Evolutionary conservation across 2,888 invertebrate genomes (phyloP), one percentile per base, ranked within the genome.

Genomic region (Drosophila meridionalis): DNA sequence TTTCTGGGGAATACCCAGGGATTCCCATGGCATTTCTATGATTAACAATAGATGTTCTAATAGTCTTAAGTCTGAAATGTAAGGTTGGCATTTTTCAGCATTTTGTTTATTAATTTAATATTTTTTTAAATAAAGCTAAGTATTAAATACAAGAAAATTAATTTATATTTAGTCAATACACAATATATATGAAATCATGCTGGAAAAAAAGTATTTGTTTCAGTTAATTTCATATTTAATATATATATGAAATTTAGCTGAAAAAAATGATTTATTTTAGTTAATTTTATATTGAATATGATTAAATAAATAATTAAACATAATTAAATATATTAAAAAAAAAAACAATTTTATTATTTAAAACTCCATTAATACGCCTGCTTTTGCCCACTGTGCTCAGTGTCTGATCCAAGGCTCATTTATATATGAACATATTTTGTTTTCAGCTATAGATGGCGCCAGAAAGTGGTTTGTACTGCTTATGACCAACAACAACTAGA

Each of bases 361-460:
- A 26, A 30, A 50, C 2, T 12, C 28, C 12, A 26, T 45, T 2
- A n/a, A 34, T 20, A 34, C 20, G 5, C n/a, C 2, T 14, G 2
- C 2, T 20, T 36, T 26, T 20, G 20, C 30, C 40, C 60, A 60
- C 32, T 40, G 60, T 60, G 9, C 40, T 45, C 43, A 7, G 36
- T 8, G 3, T n/a, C 0, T n/a, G 9, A 7, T 4, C n/a, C 0
- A n/a, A 9, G 32, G 2, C n/a, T 8, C 14, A 14, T 14, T 7
- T 9, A 32, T 32, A 32, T 32, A n/a, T 32, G 8, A n/a, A n/a
- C 2, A 9, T 2, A 48, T 9, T n/a, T 4, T 2, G 8, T 6
- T 36, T 8, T n/a, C 3, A 48, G 7, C 12, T 7, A n/a, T 20
- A 50, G 60, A 20, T 60, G 60, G 40, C 60, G 48, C 48, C 40